These are phyloP conservation scores for Neopipo cinnamomea DNA, from an alignment of 2,113 vertebrate species.

Conservation along the genomic window DNA sequence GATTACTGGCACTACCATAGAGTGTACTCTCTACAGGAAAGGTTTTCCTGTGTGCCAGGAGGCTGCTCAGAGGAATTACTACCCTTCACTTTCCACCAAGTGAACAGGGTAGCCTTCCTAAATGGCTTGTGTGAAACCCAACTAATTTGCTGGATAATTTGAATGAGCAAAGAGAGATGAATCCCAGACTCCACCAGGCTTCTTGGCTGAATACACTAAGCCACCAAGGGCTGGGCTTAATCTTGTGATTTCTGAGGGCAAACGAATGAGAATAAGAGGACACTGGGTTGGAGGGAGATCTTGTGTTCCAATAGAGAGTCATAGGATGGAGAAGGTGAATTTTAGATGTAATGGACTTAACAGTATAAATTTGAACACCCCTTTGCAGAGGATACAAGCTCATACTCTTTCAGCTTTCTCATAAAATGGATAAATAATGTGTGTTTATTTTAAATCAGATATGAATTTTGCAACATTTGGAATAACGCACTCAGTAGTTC, in stretches of 20 bases:
- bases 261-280: not conserved
- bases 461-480: not conserved
- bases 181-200: not conserved
- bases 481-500: not conserved
- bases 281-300: not conserved
- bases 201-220: not conserved
- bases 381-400: not conserved
- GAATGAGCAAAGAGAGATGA: not conserved
- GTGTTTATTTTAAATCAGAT: not conserved
- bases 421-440: not conserved
- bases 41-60: not conserved
- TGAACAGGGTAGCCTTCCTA: not conserved
- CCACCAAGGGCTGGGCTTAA: not conserved
- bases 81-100: not conserved
- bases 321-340: not conserved
- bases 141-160: not conserved
- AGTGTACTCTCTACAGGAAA: not conserved
- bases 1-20: not conserved
- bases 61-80: rapidly evolving
- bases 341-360: not conserved
- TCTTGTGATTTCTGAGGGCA: not conserved
- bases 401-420: not conserved
- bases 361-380: not conserved
- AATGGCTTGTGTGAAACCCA: not conserved
- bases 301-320: not conserved